Evolutionary conservation across 2,797 vertebrate species (phyloP).

Genomic region (Arctocebus calabarensis): DNA sequence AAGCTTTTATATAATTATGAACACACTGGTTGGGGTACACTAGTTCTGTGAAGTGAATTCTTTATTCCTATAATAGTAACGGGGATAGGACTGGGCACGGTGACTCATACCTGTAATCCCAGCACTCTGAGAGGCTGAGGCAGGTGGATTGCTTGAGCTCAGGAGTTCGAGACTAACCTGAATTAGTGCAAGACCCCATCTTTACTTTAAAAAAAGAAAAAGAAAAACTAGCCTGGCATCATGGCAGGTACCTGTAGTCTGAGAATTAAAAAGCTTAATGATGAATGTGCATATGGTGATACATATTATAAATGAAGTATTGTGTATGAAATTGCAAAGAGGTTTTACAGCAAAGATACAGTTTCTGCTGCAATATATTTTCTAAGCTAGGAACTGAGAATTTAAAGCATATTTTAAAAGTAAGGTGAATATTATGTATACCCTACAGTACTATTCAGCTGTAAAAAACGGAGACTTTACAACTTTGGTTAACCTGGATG

Average conservation of each 20-base stretch:
- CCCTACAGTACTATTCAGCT: too few species aligned
- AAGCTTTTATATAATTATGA: constrained; percentile 31
- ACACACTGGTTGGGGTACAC: background rate
- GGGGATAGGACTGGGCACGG: too few species aligned
- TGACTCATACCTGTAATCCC: too few species aligned
- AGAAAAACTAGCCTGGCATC: too few species aligned
- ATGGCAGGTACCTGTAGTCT: background rate
- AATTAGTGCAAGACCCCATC: too few species aligned
- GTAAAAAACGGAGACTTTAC: too few species aligned
- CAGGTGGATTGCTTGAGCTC: too few species aligned
- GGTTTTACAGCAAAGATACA: background rate
- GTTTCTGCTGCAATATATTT: background rate
- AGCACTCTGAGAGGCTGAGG: too few species aligned
- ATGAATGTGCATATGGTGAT: background rate
- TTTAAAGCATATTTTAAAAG: background rate
- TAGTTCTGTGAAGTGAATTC: constrained; percentile 35
- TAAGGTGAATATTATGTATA: background rate
- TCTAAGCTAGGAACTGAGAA: background rate
- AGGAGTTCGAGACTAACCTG: too few species aligned
- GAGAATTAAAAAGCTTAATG: background rate
- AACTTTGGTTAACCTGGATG: too few species aligned
- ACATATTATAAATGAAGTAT: background rate
- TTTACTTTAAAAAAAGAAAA: too few species aligned
- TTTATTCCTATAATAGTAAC: constrained; percentile 11
- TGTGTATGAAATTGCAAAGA: background rate